phyloP scores from a whole-genome alignment of 2,888 invertebrate species.

The Lottia scabra region DNA sequence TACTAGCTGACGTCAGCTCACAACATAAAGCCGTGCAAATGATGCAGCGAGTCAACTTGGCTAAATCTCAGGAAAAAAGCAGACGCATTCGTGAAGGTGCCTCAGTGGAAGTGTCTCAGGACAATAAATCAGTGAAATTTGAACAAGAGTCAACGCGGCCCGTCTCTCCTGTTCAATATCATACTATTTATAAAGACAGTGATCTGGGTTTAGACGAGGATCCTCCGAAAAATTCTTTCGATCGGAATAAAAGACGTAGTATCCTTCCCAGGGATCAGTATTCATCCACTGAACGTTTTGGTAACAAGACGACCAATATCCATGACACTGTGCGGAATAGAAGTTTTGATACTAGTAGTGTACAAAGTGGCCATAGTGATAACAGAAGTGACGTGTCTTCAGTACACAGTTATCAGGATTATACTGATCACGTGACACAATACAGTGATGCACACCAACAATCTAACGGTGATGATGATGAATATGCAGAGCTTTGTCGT shows the following conservation, averaged over 20 bases:
- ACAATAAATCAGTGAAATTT: slow-evolving; percentile 20
- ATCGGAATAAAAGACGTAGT: background rate
- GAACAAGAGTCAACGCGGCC: background rate
- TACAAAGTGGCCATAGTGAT: background rate
- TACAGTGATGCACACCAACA: background rate
- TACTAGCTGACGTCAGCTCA: slow-evolving; percentile 55
- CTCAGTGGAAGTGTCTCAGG: slow-evolving; percentile 25
- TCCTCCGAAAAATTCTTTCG: background rate
- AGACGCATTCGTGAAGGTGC: slow-evolving; percentile 28
- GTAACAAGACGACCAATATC: background rate
- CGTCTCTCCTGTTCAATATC: background rate
- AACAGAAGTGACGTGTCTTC: background rate
- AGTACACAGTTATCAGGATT: background rate
- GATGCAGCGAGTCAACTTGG: slow-evolving; percentile 51
- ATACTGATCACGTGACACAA: background rate
- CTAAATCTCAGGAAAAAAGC: slow-evolving; percentile 43
- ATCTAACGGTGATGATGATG: background rate
- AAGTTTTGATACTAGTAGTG: background rate
- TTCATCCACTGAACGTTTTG: background rate
- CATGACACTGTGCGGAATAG: background rate
- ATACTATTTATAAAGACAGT: background rate
- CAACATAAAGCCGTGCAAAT: slow-evolving; percentile 52
- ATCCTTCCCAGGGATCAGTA: background rate
- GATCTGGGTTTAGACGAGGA: background rate
- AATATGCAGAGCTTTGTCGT: background rate